Conservation (phyloP, 1,140 invertebrate species). For the Mizuhopecten yessoensis region DNA sequence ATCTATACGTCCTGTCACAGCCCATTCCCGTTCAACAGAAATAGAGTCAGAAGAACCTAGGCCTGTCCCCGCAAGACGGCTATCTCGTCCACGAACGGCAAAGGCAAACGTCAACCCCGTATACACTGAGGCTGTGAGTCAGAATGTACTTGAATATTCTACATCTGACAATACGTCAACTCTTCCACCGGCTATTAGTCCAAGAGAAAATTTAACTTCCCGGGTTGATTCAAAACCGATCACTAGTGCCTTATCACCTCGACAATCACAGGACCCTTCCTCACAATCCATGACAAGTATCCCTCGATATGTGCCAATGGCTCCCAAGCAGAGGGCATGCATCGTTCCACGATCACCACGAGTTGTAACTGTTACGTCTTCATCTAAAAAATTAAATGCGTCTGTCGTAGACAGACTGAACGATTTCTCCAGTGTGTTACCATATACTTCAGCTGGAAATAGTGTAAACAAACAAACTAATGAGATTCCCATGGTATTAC, state of each 20-base stretch:
- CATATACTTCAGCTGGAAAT: not conserved
- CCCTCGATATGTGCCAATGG: not conserved
- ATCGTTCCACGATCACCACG: not conserved
- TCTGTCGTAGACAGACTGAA: not conserved
- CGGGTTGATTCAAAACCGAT: not conserved
- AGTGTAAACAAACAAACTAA: not conserved
- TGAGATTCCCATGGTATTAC: not conserved
- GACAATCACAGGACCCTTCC: not conserved
- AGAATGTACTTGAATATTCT: not conserved
- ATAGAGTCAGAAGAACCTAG: not conserved
- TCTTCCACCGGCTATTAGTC: not conserved
- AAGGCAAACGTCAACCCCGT: not conserved
- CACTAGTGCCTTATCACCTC: not conserved
- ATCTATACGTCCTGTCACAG: not conserved
- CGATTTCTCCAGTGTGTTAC: constrained; percentile 4
- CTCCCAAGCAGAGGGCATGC: not conserved
- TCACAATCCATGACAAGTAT: not conserved
- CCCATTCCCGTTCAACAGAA: not conserved
- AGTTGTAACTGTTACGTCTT: not conserved
- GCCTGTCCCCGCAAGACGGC: not conserved
- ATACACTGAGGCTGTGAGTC: not conserved
- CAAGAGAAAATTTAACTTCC: not conserved
- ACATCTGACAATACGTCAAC: not conserved
- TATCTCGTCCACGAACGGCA: not conserved
- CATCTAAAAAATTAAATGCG: constrained; percentile 26